Evolutionary conservation across 2,113 vertebrate species (phyloP).

Genomic region (Toxotes chatareus): DNA sequence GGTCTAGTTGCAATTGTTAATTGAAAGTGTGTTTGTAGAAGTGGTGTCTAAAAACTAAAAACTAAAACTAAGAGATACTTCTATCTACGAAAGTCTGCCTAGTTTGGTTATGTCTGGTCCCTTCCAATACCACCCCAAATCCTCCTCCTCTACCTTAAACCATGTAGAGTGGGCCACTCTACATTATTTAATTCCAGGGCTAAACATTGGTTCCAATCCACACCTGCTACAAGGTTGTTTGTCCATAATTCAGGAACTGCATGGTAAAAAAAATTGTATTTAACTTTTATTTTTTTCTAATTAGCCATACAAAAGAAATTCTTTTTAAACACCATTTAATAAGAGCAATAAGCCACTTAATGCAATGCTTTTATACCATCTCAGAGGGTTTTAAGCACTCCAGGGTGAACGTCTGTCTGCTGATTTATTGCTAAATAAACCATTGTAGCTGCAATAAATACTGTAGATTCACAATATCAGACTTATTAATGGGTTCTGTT

Average conservation of each 20-base stretch:
- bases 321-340: not conserved
- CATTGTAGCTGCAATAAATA: slow-evolving; percentile 2
- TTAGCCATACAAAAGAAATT: not conserved
- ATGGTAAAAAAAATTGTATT: not conserved
- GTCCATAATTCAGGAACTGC: not conserved
- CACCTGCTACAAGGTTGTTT: not conserved
- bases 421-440: slow-evolving; percentile 28
- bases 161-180: too few species aligned
- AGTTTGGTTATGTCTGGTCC: not conserved
- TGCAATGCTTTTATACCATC: slow-evolving; percentile 36
- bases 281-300: not conserved
- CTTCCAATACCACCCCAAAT: not conserved
- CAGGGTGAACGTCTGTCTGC: not conserved
- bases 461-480: not conserved
- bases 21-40: not conserved
- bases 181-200: not conserved
- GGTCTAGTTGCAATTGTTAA: not conserved
- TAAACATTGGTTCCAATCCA: not conserved
- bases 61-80: not conserved
- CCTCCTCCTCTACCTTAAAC: too few species aligned
- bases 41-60: not conserved
- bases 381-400: slow-evolving; percentile 32
- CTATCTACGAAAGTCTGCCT: not conserved
- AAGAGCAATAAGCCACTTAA: slow-evolving; percentile 24
- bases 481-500: not conserved